Percentiles rank a stretch among this genome's conserved stretches.
These are phyloP conservation scores for Holothuria glaberrima DNA, from an alignment of 35 echinoderm and acorn worm genomes.

Conservation along the genomic window DNA sequence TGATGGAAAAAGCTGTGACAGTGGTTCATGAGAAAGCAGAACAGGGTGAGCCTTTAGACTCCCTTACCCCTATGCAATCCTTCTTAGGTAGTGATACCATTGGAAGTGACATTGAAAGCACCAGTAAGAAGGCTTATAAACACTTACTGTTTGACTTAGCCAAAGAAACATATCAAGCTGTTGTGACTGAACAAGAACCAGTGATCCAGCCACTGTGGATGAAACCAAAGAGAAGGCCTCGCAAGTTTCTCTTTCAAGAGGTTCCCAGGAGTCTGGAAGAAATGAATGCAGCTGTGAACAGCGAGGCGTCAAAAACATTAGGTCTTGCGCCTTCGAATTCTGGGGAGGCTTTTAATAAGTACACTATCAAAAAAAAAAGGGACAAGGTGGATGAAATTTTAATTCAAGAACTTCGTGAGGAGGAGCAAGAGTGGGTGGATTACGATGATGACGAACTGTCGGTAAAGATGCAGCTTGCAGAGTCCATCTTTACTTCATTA, in stretches of 20 bases:
- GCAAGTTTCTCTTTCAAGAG: constrained; percentile 76
- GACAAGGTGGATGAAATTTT: constrained; percentile 98
- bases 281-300: constrained; percentile 56
- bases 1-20: constrained; percentile 70
- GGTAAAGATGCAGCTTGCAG: constrained; percentile 96
- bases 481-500: constrained; percentile 90
- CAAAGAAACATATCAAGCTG: constrained; percentile 82
- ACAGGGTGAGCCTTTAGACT: constrained; percentile 41
- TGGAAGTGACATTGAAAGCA: constrained; percentile 92
- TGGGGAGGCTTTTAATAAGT: constrained; percentile 44
- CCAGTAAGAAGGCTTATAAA: constrained; percentile 92
- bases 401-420: constrained; percentile 86
- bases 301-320: constrained; percentile 45
- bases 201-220: constrained; percentile 84
- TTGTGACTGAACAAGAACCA: constrained; percentile 75
- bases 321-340: constrained; percentile 56
- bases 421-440: constrained; percentile 98
- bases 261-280: constrained; percentile 64
- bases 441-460: constrained; percentile 97
- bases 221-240: constrained; percentile 86
- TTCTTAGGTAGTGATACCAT: constrained; percentile 85
- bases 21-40: constrained; percentile 70
- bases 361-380: constrained; percentile 85
- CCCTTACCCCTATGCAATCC: constrained; percentile 40
- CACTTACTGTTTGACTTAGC: constrained; percentile 82